phyloP scores from a whole-genome alignment of 2,113 vertebrate genomes.

The Sula dactylatra region DNA sequence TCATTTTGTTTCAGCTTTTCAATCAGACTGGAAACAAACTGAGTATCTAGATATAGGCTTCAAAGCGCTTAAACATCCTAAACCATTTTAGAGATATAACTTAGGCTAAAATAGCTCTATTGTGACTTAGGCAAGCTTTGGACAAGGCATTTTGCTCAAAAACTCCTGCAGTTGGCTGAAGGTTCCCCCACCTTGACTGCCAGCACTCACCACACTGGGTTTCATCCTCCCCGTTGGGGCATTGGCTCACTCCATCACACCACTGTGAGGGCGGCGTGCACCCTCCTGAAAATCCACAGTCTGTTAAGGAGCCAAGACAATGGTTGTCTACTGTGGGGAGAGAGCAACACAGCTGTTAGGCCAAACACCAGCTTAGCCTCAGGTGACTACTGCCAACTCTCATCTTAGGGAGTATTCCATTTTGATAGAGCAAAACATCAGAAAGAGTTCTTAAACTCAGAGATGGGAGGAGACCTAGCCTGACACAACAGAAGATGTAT shows the following conservation, averaged over 20 bases:
- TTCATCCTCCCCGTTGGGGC: conserved; percentile 74
- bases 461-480: not conserved
- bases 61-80: not conserved
- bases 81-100: not conserved
- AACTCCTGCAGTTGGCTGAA: not conserved
- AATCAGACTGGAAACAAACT: not conserved
- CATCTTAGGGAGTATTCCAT: not conserved
- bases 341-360: not conserved
- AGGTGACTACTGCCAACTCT: not conserved
- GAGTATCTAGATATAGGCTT: fast-evolving
- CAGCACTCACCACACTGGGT: conserved; percentile 70
- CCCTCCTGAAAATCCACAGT: conserved; percentile 60
- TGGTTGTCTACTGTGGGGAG: conserved; percentile 19
- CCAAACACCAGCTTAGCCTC: not conserved
- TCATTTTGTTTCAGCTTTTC: not conserved
- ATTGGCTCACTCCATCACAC: conserved; percentile 68
- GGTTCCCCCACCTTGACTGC: not conserved
- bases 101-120: not conserved
- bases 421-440: not conserved
- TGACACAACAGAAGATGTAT: not conserved
- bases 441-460: not conserved
- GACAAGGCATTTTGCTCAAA: not conserved
- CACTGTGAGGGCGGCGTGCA: conserved; percentile 56
- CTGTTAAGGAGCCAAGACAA: conserved; percentile 34
- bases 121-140: not conserved